Conservation (phyloP, 2,888 invertebrate genomes). For the Heliconius hortense region DNA sequence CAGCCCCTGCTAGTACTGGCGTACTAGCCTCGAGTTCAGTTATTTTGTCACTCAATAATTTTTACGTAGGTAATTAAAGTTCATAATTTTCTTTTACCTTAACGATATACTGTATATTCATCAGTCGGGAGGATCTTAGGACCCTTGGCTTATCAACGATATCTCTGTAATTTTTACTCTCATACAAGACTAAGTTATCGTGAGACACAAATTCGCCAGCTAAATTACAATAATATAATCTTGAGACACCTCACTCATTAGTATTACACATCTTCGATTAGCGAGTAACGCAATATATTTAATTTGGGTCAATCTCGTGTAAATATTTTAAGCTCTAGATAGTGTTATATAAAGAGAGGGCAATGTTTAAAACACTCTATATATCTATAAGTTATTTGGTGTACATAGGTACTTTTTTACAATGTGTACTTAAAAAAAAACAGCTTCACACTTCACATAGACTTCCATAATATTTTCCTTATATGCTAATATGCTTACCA, state of each 20-base stretch:
- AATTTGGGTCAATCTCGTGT: slow-evolving; percentile 18
- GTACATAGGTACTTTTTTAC: too few relatives aligned
- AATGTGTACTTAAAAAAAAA: too few relatives aligned
- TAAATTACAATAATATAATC: not conserved
- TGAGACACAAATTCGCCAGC: not conserved
- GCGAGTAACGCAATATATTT: not conserved
- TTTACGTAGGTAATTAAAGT: too few relatives aligned
- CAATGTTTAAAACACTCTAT: not conserved
- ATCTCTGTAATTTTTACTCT: not conserved
- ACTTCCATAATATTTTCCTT: not conserved
- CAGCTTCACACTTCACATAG: not conserved
- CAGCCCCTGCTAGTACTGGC: too few relatives aligned
- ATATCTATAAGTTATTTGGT: not conserved
- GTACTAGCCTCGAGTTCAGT: too few relatives aligned
- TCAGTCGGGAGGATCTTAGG: too few relatives aligned
- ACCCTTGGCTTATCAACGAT: not conserved
- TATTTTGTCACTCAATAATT: too few relatives aligned
- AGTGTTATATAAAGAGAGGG: not conserved
- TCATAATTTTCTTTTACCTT: too few relatives aligned
- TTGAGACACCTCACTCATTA: not conserved
- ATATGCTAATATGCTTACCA: not conserved
- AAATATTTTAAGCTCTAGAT: slow-evolving; percentile 6
- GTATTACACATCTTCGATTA: slow-evolving; percentile 12
- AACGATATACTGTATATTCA: too few relatives aligned
- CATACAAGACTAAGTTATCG: not conserved